Base-by-base conservation (phyloP, 1,140 invertebrate species). In the Cotesia chilonis region DNA sequence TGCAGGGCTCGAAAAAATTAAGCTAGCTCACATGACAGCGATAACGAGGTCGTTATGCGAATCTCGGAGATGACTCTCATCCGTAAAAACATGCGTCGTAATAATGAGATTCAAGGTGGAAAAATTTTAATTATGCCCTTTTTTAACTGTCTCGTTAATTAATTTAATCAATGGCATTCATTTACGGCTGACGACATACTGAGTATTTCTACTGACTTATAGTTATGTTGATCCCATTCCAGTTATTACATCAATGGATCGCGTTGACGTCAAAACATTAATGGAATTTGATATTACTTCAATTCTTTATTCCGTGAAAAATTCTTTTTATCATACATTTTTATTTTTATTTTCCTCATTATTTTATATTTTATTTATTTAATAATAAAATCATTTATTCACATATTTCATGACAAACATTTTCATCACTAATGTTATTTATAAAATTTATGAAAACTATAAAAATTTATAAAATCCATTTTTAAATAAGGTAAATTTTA, bases 1-100 rank as follows among this genome's bases (percentile, higher is more conserved):
- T n/a, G 37, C 14, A 28, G 12, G 28, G 51, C 38, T 67, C 55
- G 10, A 12, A 47, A 17, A 35, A 37, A 72, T 28, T 20, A 51
- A 66, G 52, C 66, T 14, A 64, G n/a, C 54, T 47, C 20, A 55
- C 37, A 66, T 47, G 41, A 47, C 41, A 47, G 10, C 67, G 71
- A 72, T 72, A 72, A 72, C 65, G 71, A 72, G 71, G 64, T 72
- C 63, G 71, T 72, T 72, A 68, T 55, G 61, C 47, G 71, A 41
- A 51, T 68, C 57, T 68, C 37, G 6, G 63, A 67, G 65, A 51
- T 17, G 65, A 67, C 65, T 20, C 65, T 67, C 52, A 52, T n/a
- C 9, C 28, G n/a, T 65, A 2, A 3, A 6, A 59, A 59, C 17
- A 59, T 59, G 20, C 20, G 4, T 38, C 47, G 14, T 41, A 65